Conservation (phyloP, 2,797 vertebrate genomes). For the Mallotus villosus region DNA sequence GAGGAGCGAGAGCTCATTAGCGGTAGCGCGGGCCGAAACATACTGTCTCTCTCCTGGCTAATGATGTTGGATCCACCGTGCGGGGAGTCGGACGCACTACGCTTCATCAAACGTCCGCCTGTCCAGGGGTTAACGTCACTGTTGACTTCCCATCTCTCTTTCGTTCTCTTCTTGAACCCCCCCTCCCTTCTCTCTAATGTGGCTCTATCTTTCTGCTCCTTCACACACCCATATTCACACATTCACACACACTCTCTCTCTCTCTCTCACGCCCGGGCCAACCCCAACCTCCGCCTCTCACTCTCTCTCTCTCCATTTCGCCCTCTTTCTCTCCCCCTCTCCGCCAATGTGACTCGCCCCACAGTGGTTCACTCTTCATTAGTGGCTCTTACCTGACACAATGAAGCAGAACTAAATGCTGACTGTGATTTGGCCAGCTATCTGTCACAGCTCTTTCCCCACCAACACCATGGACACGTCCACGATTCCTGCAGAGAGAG, state of each 20-base stretch:
- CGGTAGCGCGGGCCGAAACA: slow-evolving; percentile 53
- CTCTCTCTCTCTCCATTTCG: neutral
- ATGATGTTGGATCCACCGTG: slow-evolving; percentile 70
- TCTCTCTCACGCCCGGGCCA: neutral
- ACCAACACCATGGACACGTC: too few species aligned
- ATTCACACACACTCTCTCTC: neutral
- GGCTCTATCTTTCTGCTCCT: neutral
- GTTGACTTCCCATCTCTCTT: slow-evolving; percentile 47
- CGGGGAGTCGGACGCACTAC: slow-evolving; percentile 43
- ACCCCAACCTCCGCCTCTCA: neutral
- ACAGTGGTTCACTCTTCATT: slow-evolving; percentile 46
- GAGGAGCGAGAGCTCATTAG: slow-evolving; percentile 73
- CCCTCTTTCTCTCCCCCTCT: slow-evolving; percentile 3
- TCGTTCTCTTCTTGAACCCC: slow-evolving; percentile 14
- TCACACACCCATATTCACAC: neutral
- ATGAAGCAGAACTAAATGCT: slow-evolving; percentile 58
- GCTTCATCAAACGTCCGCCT: slow-evolving; percentile 59
- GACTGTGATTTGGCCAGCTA: slow-evolving; percentile 41
- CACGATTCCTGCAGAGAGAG: too few species aligned
- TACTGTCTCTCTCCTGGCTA: slow-evolving; percentile 68
- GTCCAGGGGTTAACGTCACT: slow-evolving; percentile 60
- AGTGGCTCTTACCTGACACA: slow-evolving; percentile 48
- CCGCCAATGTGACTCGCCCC: slow-evolving; percentile 22
- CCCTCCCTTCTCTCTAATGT: neutral
- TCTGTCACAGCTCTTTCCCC: slow-evolving; percentile 49